phyloP scores from a whole-genome alignment of 2,113 vertebrate genomes.

The Tenrec ecaudatus region DNA sequence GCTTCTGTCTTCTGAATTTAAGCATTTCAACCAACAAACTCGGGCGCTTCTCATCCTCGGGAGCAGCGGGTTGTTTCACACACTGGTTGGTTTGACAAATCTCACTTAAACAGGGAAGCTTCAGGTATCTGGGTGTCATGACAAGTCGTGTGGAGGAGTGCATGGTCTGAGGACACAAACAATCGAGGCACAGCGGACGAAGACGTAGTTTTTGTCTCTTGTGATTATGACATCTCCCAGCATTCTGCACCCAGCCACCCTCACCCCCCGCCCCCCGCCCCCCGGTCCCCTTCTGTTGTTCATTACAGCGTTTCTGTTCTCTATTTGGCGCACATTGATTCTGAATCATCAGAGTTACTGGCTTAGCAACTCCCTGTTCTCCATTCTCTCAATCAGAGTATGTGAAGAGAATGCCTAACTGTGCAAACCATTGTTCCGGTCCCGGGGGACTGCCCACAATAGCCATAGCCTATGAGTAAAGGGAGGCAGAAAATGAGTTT shows the following conservation, averaged over 20 bases:
- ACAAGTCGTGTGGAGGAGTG: background rate
- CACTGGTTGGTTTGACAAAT: background rate
- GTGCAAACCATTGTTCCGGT: background rate
- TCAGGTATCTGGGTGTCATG: background rate
- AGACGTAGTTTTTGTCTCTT: background rate
- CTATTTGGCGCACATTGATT: constrained; percentile 52
- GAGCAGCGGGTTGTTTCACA: constrained; percentile 8
- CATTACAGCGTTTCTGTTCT: constrained; percentile 54
- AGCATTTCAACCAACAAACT: background rate
- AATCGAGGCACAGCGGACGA: background rate
- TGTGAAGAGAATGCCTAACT: background rate
- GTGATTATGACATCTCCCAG: background rate
- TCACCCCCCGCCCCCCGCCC: too few species aligned
- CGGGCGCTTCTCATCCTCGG: background rate
- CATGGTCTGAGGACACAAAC: background rate
- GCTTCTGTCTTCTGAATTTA: background rate
- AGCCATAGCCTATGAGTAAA: background rate
- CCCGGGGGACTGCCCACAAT: background rate
- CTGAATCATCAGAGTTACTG: constrained; percentile 26
- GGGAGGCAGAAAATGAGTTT: background rate
- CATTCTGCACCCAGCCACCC: too few species aligned
- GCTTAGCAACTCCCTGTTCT: constrained; percentile 44
- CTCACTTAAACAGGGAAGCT: background rate
- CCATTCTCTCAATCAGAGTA: background rate
- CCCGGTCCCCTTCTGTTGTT: background rate